Conservation (phyloP, 2,113 vertebrate genomes). For the Malaclemys terrapin region DNA sequence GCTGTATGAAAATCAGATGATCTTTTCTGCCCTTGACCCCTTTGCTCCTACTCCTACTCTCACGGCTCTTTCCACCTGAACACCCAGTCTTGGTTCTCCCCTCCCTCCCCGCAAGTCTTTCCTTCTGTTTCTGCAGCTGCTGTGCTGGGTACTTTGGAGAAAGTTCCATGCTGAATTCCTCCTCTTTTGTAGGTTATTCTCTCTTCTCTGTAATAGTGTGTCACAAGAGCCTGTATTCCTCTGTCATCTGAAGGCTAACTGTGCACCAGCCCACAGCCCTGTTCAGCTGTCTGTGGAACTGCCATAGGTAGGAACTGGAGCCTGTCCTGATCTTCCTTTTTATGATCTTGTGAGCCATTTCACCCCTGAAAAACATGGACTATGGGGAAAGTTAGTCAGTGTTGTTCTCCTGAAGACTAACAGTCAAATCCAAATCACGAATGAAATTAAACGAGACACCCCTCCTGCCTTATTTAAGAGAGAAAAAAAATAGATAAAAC, state of each 20-base stretch:
- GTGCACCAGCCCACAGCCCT: neutral
- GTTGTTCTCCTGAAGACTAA: neutral
- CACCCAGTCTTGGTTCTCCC: rapidly evolving
- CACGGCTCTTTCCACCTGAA: neutral
- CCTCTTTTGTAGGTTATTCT: neutral
- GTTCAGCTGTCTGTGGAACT: neutral
- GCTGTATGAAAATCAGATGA: neutral
- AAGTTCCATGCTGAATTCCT: neutral
- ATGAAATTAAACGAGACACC: neutral
- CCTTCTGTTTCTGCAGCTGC: neutral
- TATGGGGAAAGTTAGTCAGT: neutral
- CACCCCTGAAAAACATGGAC: neutral
- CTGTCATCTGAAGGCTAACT: neutral
- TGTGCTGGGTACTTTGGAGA: neutral
- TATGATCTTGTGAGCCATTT: neutral
- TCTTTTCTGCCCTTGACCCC: neutral
- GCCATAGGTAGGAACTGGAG: neutral
- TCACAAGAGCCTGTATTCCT: neutral
- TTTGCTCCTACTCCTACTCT: constrained; percentile 16
- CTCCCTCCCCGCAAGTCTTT: neutral
- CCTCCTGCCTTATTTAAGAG: neutral
- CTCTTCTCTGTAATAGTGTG: neutral
- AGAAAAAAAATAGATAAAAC: neutral
- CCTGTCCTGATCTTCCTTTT: neutral
- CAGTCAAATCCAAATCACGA: neutral